Base-by-base conservation (phyloP, 2,888 invertebrate genomes). In the Amiota mariae region DNA sequence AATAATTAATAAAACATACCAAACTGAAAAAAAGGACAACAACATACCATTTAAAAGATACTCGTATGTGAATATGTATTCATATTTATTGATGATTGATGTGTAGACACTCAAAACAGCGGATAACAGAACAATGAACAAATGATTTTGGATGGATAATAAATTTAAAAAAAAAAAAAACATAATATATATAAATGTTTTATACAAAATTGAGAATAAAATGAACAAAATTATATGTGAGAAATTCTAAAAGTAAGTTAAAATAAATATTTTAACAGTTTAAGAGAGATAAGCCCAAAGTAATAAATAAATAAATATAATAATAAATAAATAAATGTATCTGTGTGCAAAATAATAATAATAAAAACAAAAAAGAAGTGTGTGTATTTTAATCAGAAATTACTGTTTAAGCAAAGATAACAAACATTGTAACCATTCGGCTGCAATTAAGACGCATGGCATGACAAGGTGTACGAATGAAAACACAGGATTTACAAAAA, bases 381-480 rank as follows among this genome's bases (percentile, higher is more conserved):
- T 57, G 24, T 61, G 13, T 61, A 24, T 8, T 36, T 61, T 11
- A 61, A 61, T 8, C 36, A 36, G 36, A 24, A 24, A 24, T 24
- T 77, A 73, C 84, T 81, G 78, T 72, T 76, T 77, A 84, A 82
- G 73, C 75, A 77, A 80, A 80, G 79, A 85, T 82, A 82, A 85
- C 82, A 82, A 84, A 82, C 74, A 79, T 71, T 68, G 36, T 59
- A 11, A 20, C 11, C 11, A 59, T 15, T 20, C 51, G 67, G 73
- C 73, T 72, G 86, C 77, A 83, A 83, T 86, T 67, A 67, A 12
- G 15, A 20, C 18, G 20, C 59, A n/a, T 13, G n/a, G 64, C 59
- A 18, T 59, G 59, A 20, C 3, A 57, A 57, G 15, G 18, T 0
- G 24, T 2, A 64, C n/a, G 63, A 63, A 47, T 66, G 15, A 66